A percentile compares a stretch with the other conserved stretches of the same genome.
Evolutionary conservation across 2,113 vertebrate species (phyloP).

Genomic region (Dasypus novemcinctus): DNA sequence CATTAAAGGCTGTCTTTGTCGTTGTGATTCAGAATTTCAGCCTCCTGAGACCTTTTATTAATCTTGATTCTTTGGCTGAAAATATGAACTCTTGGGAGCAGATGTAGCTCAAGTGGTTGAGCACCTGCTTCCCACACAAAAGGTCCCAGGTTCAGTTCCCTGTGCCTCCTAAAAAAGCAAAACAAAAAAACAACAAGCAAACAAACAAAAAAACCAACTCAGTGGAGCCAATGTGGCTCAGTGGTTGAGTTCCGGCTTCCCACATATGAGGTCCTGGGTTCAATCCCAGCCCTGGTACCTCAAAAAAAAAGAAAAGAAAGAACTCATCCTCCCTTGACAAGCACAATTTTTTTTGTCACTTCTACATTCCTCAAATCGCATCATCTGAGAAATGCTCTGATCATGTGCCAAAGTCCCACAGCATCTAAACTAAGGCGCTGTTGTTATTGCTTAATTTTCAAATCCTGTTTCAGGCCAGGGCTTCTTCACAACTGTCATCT

Average conservation of each 20-base stretch:
- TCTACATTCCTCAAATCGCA: not conserved
- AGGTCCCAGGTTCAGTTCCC: too few species aligned
- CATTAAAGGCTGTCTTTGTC: not conserved
- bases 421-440: not conserved
- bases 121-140: too few species aligned
- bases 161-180: too few species aligned
- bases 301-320: not conserved
- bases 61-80: not conserved
- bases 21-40: not conserved
- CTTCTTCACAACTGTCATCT: not conserved
- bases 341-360: not conserved
- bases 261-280: too few species aligned
- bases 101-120: too few species aligned
- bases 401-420: not conserved
- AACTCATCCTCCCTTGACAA: not conserved
- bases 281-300: too few species aligned
- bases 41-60: not conserved
- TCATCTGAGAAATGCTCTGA: not conserved
- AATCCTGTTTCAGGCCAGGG: too few species aligned
- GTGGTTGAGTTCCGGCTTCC: too few species aligned
- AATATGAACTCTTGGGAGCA: not conserved
- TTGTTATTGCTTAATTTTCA: too few species aligned
- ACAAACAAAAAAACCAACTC: too few species aligned
- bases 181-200: too few species aligned
- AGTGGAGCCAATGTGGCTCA: too few species aligned